Conservation (phyloP, 2,888 invertebrate genomes). For the Chaitophorus viminalis region DNA sequence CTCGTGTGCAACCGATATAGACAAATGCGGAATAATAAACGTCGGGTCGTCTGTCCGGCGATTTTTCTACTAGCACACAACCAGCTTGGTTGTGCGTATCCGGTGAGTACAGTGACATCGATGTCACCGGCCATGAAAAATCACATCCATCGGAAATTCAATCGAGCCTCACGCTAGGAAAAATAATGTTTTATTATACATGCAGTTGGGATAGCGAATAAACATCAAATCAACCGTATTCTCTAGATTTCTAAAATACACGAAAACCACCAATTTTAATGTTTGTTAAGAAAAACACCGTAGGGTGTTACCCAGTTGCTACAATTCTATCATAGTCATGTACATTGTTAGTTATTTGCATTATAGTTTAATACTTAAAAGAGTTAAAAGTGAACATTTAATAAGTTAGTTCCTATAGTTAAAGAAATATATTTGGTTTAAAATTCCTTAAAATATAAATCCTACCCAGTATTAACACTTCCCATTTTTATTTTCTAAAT, state of each 20-base stretch:
- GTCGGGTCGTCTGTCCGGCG: constrained; percentile 26
- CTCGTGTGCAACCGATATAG: constrained; percentile 54
- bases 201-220: not conserved
- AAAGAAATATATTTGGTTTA: not conserved
- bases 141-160: constrained; percentile 41
- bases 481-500: too few species aligned
- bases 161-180: constrained; percentile 16
- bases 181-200: constrained; percentile 43
- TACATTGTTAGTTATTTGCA: not conserved
- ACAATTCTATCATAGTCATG: not conserved
- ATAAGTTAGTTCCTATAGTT: not conserved
- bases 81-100: not conserved
- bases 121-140: constrained; percentile 29
- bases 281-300: not conserved
- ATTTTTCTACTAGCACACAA: constrained; percentile 34
- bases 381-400: not conserved
- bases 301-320: not conserved
- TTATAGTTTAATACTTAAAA: not conserved
- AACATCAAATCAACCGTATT: constrained; percentile 2
- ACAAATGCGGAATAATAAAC: constrained; percentile 56
- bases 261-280: constrained; percentile 18
- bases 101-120: constrained; percentile 2
- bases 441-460: too few species aligned
- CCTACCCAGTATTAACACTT: too few species aligned
- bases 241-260: not conserved